Base-by-base conservation (phyloP, 2,888 invertebrate species). In the Limnephilus marmoratus region DNA sequence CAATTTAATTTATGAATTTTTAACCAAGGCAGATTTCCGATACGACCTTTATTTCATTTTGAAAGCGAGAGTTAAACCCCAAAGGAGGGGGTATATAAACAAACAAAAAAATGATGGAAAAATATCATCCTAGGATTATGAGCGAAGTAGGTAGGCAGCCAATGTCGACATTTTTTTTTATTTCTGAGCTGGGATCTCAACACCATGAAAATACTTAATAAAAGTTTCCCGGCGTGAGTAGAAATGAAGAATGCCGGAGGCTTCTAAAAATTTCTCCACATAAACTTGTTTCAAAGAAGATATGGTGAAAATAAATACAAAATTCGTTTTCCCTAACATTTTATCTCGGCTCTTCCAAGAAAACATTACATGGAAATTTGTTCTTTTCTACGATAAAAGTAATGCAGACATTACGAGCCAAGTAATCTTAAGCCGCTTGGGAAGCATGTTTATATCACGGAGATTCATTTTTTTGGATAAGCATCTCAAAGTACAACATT, bases 231-330 rank as follows among this genome's bases (percentile, higher is more conserved):
- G 85, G 88, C 92, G 89, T 91, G 91, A 92, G 91, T 85, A 82
- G 87, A 91, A 92, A 92, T 82, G 90, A 34, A 83, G 91, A 85
- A 88, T 41, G 93, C 93, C 90, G 83, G 81, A 91, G 92, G 93
- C 81, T 85, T 93, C 92, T 92, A 29, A 68, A 93, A 91, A 93
- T 92, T 92, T 93, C 92, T 92, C 90, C 91, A 88, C 93, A 92
- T 91, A 92, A 91, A 92, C 86, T 93, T 93, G 90, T 91, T 88
- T 53, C 41, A 49, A 91, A 92, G 91, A 81, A 85, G 90, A 87
- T 53, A 87, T 87, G 49, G 85, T 37, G 53, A 53, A 87, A 53
- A 87, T 53, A 53, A 31, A 87, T 87, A 87, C 87, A 68, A 87
- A 87, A 87, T 45, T 29, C 68, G 87, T 87, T 53, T 87, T 87